A percentile compares a stretch with the other conserved stretches of the same genome.
Evolutionary conservation across 2,888 invertebrate genomes (phyloP).

Genomic region (Chrysotoxum bicinctum): DNA sequence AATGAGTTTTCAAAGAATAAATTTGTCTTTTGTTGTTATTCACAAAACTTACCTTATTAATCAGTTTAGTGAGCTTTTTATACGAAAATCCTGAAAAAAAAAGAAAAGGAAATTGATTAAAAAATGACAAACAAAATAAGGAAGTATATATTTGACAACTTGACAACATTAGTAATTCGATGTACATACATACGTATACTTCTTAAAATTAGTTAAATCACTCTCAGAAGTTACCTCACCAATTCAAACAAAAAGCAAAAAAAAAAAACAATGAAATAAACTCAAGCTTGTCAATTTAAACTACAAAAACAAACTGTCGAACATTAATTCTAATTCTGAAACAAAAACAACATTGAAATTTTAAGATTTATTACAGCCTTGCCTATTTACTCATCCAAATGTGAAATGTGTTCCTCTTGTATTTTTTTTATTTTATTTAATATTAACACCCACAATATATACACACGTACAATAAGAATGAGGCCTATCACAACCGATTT

Average conservation of each 20-base stretch:
- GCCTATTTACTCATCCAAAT: neutral
- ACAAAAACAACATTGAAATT: slow-evolving; percentile 27
- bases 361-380: slow-evolving; percentile 25
- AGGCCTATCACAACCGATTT: slow-evolving; percentile 4
- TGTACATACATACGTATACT: too few species aligned
- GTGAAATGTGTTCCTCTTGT: neutral
- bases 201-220: neutral
- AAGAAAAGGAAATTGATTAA: neutral
- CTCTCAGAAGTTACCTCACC: neutral
- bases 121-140: neutral
- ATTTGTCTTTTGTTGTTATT: neutral
- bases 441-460: neutral
- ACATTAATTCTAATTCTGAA: neutral
- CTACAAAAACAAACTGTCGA: neutral
- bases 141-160: neutral
- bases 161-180: neutral
- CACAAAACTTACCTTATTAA: slow-evolving; percentile 54
- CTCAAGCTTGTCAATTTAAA: slow-evolving; percentile 5
- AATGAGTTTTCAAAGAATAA: neutral
- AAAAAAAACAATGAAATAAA: neutral
- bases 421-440: neutral
- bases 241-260: neutral
- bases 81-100: slow-evolving; percentile 51
- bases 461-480: neutral
- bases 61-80: slow-evolving; percentile 27